These are phyloP conservation scores for Sebastes matsubarae DNA, from an alignment of 2,797 vertebrate genomes.

Conservation along the genomic window DNA sequence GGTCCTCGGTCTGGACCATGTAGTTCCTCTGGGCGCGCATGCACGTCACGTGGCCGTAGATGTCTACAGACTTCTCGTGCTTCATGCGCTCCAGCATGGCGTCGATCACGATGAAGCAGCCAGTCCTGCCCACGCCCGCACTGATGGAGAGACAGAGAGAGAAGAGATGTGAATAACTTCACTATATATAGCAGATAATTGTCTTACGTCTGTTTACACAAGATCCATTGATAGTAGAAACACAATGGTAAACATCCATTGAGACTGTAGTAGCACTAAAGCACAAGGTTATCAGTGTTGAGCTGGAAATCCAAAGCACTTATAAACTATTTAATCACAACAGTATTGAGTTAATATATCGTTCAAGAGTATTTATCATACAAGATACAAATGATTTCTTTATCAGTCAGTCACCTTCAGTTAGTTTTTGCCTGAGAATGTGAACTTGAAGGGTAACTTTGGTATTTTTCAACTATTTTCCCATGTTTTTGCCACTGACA, in stretches of 20 bases:
- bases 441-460: neutral
- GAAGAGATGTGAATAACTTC: neutral
- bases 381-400: neutral
- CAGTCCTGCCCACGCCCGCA: conserved; percentile 93
- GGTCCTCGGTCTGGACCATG: conserved; percentile 98
- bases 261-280: neutral
- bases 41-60: conserved; percentile 96
- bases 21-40: conserved; percentile 97
- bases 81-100: conserved; percentile 98
- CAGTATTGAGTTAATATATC: neutral
- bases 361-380: neutral
- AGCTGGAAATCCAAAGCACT: neutral
- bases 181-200: neutral
- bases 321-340: neutral
- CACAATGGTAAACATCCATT: neutral
- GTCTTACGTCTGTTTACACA: neutral
- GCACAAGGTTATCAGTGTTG: neutral
- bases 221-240: neutral
- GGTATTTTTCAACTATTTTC: too few relatives aligned
- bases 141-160: conserved; percentile 68
- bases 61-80: conserved; percentile 95
- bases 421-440: neutral
- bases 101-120: conserved; percentile 95
- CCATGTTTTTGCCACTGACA: too few relatives aligned
- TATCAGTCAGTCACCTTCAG: neutral